Evolutionary conservation across 2,113 vertebrate genomes (phyloP).

Genomic region (Burhinus bistriatus): DNA sequence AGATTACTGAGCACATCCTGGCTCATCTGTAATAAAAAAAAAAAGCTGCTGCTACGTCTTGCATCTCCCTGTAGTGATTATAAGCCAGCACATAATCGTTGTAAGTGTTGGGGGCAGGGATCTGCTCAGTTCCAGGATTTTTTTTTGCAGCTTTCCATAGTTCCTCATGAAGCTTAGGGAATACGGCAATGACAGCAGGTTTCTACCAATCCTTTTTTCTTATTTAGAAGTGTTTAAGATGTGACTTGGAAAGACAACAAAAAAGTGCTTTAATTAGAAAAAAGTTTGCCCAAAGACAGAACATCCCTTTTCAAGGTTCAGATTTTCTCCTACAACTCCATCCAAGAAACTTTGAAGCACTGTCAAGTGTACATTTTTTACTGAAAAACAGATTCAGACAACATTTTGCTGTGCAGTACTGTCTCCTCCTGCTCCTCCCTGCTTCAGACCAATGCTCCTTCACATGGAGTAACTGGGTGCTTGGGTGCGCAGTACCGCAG

Average conservation of each 20-base stretch:
- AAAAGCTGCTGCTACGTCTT: not conserved
- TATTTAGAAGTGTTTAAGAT: not conserved
- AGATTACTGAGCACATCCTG: not conserved
- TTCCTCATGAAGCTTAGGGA: not conserved
- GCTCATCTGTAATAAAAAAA: not conserved
- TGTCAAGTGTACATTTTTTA: not conserved
- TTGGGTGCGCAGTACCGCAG: accelerated
- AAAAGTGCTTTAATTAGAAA: not conserved
- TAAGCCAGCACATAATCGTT: not conserved
- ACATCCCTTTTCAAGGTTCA: not conserved
- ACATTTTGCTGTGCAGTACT: not conserved
- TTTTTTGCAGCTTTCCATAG: not conserved
- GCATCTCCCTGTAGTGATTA: not conserved
- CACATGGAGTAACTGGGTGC: accelerated
- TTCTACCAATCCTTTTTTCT: not conserved
- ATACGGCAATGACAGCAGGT: not conserved
- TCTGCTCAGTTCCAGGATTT: not conserved
- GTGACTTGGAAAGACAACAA: not conserved
- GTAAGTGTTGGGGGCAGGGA: not conserved
- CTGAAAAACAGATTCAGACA: not conserved
- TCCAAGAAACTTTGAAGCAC: not conserved
- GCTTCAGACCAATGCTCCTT: not conserved
- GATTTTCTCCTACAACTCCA: not conserved
- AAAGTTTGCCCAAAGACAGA: not conserved
- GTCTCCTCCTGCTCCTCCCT: not conserved